phyloP scores from a whole-genome alignment of 2,888 invertebrate species.

The Dascillus cervinus region DNA sequence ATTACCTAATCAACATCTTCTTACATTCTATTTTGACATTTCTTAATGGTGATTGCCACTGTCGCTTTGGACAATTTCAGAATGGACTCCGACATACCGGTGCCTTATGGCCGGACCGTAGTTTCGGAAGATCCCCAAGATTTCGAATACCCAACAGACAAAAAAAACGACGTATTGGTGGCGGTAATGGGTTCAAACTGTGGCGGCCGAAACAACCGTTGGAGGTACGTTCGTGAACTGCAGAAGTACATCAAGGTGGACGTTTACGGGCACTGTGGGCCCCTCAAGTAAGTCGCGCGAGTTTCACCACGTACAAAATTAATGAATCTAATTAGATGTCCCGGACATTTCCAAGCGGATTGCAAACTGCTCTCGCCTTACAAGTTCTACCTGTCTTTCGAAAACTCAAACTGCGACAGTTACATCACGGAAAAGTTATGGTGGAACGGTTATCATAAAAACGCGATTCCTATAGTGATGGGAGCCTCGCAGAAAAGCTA shows the following conservation, averaged over 20 bases:
- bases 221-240: constrained; percentile 49
- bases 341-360: constrained; percentile 54
- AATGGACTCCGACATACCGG: constrained; percentile 56
- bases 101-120: constrained; percentile 57
- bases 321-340: constrained; percentile 45
- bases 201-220: constrained; percentile 43
- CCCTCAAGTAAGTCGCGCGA: constrained; percentile 25
- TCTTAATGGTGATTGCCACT: no score
- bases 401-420: constrained; percentile 61
- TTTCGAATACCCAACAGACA: constrained; percentile 35
- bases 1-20: no score
- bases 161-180: constrained; percentile 43
- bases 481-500: constrained; percentile 47
- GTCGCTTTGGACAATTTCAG: no score
- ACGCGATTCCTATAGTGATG: constrained; percentile 58
- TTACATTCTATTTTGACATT: no score
- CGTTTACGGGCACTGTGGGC: constrained; percentile 50
- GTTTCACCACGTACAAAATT: not conserved
- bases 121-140: constrained; percentile 5
- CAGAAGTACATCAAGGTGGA: constrained; percentile 52
- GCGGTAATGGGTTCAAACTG: constrained; percentile 56
- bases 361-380: constrained; percentile 51
- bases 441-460: constrained; percentile 56
- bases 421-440: constrained; percentile 66
- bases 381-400: constrained; percentile 62